Evolutionary conservation across 2,888 invertebrate species (phyloP).

Genomic region (Pachliopta kotzebuea): DNA sequence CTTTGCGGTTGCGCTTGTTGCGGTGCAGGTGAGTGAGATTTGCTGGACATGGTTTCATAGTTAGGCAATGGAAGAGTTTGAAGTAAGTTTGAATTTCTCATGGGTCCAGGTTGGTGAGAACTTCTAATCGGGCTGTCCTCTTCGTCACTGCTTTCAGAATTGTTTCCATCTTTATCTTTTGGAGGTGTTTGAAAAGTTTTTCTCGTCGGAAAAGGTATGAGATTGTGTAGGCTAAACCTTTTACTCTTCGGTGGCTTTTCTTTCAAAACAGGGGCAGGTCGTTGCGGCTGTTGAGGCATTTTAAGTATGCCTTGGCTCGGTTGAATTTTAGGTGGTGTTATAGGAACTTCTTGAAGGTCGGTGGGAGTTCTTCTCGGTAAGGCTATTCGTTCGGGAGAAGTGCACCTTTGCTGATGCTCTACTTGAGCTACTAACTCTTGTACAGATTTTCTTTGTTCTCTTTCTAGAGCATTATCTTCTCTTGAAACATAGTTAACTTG

Average conservation of each 20-base stretch:
- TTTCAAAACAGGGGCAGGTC: slow-evolving; percentile 71
- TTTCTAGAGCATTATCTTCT: slow-evolving; percentile 48
- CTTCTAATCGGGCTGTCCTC: slow-evolving; percentile 74
- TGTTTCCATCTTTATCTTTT: slow-evolving; percentile 68
- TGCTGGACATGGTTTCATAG: slow-evolving; percentile 78
- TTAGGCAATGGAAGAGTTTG: slow-evolving; percentile 78
- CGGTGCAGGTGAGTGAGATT: slow-evolving; percentile 65
- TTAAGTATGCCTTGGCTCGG: slow-evolving; percentile 57
- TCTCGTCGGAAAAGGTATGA: slow-evolving; percentile 76
- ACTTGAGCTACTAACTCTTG: slow-evolving; percentile 83
- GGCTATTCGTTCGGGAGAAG: slow-evolving; percentile 61
- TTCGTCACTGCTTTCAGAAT: slow-evolving; percentile 81
- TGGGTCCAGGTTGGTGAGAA: slow-evolving; percentile 73
- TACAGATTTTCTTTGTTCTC: slow-evolving; percentile 77
- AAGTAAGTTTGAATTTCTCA: slow-evolving; percentile 76
- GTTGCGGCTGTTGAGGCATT: slow-evolving; percentile 71
- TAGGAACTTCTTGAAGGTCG: slow-evolving; percentile 47
- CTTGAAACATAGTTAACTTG: slow-evolving; percentile 47
- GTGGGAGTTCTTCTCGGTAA: slow-evolving; percentile 60
- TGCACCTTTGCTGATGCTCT: slow-evolving; percentile 72
- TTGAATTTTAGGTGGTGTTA: slow-evolving; percentile 40
- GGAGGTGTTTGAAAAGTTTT: slow-evolving; percentile 72
- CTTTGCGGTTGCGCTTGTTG: slow-evolving; percentile 43
- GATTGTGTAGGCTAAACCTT: slow-evolving; percentile 74
- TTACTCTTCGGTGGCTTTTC: slow-evolving; percentile 74